Percentiles rank a stretch among this genome's conserved stretches.
These are phyloP conservation scores for Poecilus cupreus DNA, from an alignment of 2,888 invertebrate genomes.

Conservation along the genomic window DNA sequence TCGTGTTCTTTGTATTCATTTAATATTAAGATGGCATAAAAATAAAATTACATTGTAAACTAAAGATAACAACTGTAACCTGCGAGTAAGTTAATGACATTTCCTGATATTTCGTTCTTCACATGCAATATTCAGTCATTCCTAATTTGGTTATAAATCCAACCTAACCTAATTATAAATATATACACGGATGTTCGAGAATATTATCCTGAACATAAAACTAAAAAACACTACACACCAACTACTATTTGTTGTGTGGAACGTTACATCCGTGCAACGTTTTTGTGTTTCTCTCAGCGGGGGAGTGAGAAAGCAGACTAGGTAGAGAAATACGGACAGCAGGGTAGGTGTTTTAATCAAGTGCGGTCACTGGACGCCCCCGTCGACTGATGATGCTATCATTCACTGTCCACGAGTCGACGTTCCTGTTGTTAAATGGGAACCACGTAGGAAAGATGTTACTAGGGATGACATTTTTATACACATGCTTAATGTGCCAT, in stretches of 20 bases:
- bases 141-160: too few species aligned
- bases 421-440: neutral
- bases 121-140: too few species aligned
- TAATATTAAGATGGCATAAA: too few species aligned
- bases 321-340: neutral
- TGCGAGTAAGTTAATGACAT: too few species aligned
- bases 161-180: too few species aligned
- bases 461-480: constrained; percentile 23
- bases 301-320: neutral
- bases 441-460: neutral
- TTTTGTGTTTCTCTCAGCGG: neutral
- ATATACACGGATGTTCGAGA: too few species aligned
- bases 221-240: neutral
- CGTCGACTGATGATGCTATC: constrained; percentile 45
- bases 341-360: constrained; percentile 50
- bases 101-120: too few species aligned
- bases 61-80: too few species aligned
- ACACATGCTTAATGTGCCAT: neutral
- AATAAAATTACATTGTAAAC: too few species aligned
- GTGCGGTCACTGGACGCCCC: constrained; percentile 30
- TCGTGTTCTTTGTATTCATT: too few species aligned
- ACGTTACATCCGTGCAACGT: neutral
- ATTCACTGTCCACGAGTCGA: constrained; percentile 44
- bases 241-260: too few species aligned
- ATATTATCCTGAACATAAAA: too few species aligned